Conservation (phyloP, 2,113 vertebrate genomes). For the Otis tarda region DNA sequence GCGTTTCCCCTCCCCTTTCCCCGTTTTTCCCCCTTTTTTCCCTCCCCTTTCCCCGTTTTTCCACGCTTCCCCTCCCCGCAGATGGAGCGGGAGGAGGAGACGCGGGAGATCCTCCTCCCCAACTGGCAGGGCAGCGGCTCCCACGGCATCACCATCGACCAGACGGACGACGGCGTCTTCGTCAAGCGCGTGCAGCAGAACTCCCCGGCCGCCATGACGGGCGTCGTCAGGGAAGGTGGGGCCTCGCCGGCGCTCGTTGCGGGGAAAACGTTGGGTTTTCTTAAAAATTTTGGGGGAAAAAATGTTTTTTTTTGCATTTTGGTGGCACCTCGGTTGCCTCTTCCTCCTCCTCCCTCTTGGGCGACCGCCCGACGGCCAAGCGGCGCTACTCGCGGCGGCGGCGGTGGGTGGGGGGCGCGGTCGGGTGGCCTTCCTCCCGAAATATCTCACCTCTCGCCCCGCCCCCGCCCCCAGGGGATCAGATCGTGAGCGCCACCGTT, state of each 20-base stretch:
- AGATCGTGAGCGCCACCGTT: conserved; percentile 93
- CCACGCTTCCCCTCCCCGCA: background rate
- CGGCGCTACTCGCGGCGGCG: fast-evolving
- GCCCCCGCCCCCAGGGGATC: conserved; percentile 80
- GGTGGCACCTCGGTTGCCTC: background rate
- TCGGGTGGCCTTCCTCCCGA: too few species aligned
- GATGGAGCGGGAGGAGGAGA: conserved; percentile 90
- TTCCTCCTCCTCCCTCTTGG: fast-evolving
- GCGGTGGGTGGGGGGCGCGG: fast-evolving
- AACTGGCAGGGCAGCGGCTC: conserved; percentile 90
- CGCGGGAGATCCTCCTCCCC: conserved; percentile 89
- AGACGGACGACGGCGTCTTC: conserved; percentile 84
- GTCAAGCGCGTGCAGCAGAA: conserved; percentile 87
- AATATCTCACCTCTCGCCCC: too few species aligned
- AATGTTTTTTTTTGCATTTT: background rate
- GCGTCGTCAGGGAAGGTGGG: conserved; percentile 89
- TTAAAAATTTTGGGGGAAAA: background rate
- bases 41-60: too few species aligned
- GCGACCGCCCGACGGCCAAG: fast-evolving
- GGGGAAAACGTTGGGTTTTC: background rate
- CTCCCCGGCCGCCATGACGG: conserved; percentile 86
- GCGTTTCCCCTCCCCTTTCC: too few species aligned
- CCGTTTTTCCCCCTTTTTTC: too few species aligned
- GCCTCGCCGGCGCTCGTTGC: background rate
- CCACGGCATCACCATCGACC: conserved; percentile 89